Evolutionary conservation across 2,113 vertebrate species (phyloP).

Genomic region (Illadopsis cleaveri): DNA sequence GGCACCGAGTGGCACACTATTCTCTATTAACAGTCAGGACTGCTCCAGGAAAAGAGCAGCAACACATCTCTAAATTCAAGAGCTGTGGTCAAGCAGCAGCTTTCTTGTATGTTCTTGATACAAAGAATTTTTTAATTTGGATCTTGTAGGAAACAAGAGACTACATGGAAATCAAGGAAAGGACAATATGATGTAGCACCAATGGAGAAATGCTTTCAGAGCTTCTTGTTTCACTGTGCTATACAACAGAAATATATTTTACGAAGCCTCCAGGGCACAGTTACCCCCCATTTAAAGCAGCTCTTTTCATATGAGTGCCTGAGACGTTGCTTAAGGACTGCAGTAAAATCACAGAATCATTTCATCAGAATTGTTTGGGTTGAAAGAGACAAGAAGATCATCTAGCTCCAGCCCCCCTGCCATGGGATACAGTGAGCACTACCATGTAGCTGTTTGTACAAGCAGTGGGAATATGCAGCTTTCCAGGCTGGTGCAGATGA

Average conservation of each 20-base stretch:
- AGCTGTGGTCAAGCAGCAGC: not conserved
- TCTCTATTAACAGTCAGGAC: not conserved
- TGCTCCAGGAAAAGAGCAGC: not conserved
- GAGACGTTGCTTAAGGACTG: not conserved
- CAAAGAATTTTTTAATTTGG: not conserved
- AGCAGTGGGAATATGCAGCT: not conserved
- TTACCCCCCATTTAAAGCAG: not conserved
- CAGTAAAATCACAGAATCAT: not conserved
- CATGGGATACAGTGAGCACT: accelerated
- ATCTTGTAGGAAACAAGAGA: not conserved
- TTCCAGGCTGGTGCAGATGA: not conserved
- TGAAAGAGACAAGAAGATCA: not conserved
- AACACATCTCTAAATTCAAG: not conserved
- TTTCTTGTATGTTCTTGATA: not conserved
- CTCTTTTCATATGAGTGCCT: not conserved
- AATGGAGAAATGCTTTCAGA: not conserved
- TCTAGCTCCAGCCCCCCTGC: not conserved
- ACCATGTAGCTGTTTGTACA: not conserved
- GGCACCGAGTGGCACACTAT: accelerated
- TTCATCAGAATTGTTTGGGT: not conserved
- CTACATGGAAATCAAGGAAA: not conserved
- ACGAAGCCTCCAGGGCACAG: not conserved
- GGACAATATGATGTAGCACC: not conserved
- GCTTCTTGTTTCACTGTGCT: not conserved
- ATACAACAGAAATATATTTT: not conserved